These are phyloP conservation scores for Julus scanicus DNA, from an alignment of 2,888 invertebrate genomes.

Conservation along the genomic window DNA sequence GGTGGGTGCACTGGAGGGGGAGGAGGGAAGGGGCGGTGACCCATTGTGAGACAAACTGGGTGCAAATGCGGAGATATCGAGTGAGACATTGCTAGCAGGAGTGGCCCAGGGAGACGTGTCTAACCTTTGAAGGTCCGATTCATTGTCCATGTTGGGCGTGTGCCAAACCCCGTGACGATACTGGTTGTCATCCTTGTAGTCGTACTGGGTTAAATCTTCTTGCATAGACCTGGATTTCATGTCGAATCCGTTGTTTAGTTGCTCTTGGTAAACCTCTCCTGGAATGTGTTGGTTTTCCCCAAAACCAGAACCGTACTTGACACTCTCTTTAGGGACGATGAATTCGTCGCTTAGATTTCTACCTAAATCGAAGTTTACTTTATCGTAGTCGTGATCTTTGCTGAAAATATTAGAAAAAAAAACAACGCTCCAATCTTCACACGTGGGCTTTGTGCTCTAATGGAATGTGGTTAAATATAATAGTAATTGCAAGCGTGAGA, in stretches of 20 bases:
- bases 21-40: slow-evolving; percentile 9
- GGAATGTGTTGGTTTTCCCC: slow-evolving; percentile 2
- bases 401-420: neutral
- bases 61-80: neutral
- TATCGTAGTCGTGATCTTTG: slow-evolving; percentile 15
- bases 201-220: slow-evolving; percentile 5
- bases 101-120: slow-evolving; percentile 47
- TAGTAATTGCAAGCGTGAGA: no score
- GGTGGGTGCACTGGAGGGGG: neutral
- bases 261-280: slow-evolving; percentile 44
- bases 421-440: no score
- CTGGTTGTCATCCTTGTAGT: slow-evolving; percentile 13
- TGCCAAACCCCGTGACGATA: slow-evolving; percentile 49
- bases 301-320: neutral
- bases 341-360: slow-evolving; percentile 20
- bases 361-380: slow-evolving; percentile 37
- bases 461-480: no score
- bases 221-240: slow-evolving; percentile 8
- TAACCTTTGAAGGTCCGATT: slow-evolving; percentile 38
- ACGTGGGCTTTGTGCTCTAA: no score
- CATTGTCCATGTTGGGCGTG: slow-evolving; percentile 17
- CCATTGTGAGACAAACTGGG: slow-evolving; percentile 33
- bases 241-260: neutral
- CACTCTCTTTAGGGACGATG: neutral
- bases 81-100: slow-evolving; percentile 24